Base-by-base conservation (phyloP, 92 coral and sea anemone genomes). In the Epizoanthus fatuus region DNA sequence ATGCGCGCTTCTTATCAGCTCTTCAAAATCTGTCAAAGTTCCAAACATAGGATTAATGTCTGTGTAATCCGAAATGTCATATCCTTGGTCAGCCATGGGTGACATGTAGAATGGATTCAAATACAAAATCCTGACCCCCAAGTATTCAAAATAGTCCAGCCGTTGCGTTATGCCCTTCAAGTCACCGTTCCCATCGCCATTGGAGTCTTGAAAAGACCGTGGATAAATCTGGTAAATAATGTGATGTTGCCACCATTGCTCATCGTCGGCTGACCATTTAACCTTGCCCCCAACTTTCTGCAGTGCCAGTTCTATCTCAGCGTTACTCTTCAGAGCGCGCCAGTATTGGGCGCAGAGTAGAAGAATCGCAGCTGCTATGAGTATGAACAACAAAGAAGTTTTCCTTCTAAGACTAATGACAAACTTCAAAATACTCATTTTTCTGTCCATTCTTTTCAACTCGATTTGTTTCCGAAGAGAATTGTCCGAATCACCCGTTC, bases 211-310 rank as follows among this genome's bases (percentile, higher is more conserved):
- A 63, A 92, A 96, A 7, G 98, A 96, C 63, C 98, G 87, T 29
- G 98, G 98, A 74, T 96, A 94, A 65, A 96, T 90, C 60, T 96
- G 97, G 75, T 94, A 96, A 29, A 94, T 92, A 14, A 94, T 97
- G 63, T 81, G 87, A 20, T 90, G 75, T 76, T 87, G 88, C 95
- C 98, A 96, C 98, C 98, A 96, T 37, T 79, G 75, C 49, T 86
- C 90, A 47, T 74, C 83, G 53, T 49, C 53, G 12, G 53, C 11
- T 49, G 53, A 49, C 53, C 53, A 49, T 49, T 49, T 49, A 8
- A 49, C 53, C 53, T 49, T 49, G 9, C 53, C 53, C 53, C 53
- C 53, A 7, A 49, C 13, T 49, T 49, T 49, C 53, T 49, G 53
- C 11, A 49, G 53, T 10, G 53, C 53, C 14, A 49, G 53, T 7